A percentile compares a stretch with the other conserved stretches of the same genome.
Evolutionary conservation across 1,140 invertebrate genomes (phyloP).

Genomic region (Chironomus tepperi): DNA sequence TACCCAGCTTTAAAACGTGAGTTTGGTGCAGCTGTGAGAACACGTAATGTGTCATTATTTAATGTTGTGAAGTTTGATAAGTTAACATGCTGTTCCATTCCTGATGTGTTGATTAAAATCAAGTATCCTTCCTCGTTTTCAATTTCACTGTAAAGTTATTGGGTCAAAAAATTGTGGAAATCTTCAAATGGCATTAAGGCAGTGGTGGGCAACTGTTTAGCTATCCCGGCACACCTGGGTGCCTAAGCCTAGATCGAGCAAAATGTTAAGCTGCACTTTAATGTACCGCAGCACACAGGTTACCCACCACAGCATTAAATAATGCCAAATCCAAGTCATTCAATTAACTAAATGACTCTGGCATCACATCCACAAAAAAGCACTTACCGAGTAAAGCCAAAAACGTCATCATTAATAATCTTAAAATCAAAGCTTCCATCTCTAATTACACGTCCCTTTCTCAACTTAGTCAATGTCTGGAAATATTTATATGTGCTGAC

Average conservation of each 20-base stretch:
- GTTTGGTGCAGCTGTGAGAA: neutral
- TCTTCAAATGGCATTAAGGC: neutral
- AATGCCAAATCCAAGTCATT: no score
- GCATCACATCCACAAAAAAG: neutral
- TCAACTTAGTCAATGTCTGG: constrained; percentile 39
- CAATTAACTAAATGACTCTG: no score
- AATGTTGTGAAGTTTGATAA: neutral
- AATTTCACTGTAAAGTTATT: neutral
- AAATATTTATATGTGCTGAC: constrained; percentile 46
- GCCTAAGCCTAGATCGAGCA: no score
- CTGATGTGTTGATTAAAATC: neutral
- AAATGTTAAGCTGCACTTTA: no score
- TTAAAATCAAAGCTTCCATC: constrained; percentile 37
- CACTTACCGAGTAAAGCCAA: constrained; percentile 36
- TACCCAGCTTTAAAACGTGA: neutral
- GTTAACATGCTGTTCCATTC: neutral
- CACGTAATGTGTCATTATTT: neutral
- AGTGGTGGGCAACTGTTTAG: no score
- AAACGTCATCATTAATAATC: constrained; percentile 37
- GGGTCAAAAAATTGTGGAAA: neutral
- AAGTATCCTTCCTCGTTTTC: neutral
- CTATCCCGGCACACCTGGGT: no score
- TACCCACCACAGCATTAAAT: no score
- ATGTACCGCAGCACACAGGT: no score
- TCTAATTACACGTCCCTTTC: constrained; percentile 36